phyloP scores from a whole-genome alignment of 2,888 invertebrate species.

The Taenaris catops region DNA sequence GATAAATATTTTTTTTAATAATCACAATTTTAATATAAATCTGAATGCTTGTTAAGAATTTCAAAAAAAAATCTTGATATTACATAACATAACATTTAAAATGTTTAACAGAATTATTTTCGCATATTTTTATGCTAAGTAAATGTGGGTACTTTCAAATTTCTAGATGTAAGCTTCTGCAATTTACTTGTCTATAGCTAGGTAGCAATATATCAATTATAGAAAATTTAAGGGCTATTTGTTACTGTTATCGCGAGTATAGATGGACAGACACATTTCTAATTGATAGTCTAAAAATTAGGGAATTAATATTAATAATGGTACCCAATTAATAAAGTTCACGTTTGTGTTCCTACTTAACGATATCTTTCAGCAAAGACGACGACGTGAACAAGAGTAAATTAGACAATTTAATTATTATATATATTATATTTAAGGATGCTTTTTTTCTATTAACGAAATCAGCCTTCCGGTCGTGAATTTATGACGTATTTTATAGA shows the following conservation, averaged over 20 bases:
- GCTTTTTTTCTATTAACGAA: no score
- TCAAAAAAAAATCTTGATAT: conserved; percentile 2
- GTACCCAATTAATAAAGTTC: no score
- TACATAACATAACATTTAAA: background rate
- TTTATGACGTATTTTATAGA: no score
- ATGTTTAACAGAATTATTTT: conserved; percentile 16
- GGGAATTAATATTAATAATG: no score
- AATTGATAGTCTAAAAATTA: no score
- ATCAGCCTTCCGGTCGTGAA: no score
- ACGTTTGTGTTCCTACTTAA: no score
- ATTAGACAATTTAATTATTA: no score
- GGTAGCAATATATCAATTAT: conserved; percentile 25
- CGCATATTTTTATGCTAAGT: conserved; percentile 25
- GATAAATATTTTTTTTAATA: conserved; percentile 3
- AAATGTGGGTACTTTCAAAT: conserved; percentile 16
- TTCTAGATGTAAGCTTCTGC: conserved; percentile 24
- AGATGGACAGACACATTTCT: background rate
- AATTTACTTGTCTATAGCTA: conserved; percentile 19
- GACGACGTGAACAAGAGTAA: no score
- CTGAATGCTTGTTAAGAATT: conserved; percentile 1
- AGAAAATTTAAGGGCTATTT: conserved; percentile 17
- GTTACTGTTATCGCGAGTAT: conserved; percentile 4
- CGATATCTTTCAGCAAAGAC: no score
- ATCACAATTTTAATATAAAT: conserved; percentile 2
- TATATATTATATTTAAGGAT: no score